phyloP scores from a whole-genome alignment of 2,113 vertebrate genomes.

The Alligator sinensis region DNA sequence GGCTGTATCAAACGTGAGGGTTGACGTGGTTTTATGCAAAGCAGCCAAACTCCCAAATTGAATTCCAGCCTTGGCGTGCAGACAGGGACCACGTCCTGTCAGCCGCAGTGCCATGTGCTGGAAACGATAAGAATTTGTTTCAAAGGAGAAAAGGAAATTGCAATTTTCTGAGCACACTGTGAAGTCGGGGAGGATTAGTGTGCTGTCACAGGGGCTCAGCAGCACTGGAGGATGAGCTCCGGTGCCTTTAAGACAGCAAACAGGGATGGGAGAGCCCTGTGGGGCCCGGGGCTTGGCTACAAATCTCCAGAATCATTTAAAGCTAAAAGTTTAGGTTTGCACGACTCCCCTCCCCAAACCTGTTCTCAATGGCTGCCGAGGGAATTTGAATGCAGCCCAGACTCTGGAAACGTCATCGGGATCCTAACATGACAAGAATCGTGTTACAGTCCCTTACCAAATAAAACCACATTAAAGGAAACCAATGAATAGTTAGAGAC shows the following conservation, averaged over 20 bases:
- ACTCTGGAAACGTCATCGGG: slow-evolving; percentile 14
- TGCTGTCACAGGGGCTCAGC: slow-evolving; percentile 13
- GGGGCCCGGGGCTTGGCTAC: background rate
- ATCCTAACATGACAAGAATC: background rate
- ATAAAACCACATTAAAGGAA: background rate
- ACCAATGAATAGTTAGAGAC: background rate
- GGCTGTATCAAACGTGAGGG: background rate
- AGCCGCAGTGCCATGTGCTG: slow-evolving; percentile 47
- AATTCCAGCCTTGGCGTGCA: slow-evolving; percentile 26
- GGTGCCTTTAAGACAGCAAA: background rate
- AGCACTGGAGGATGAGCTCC: background rate
- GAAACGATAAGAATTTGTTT: slow-evolving; percentile 60
- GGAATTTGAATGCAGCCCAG: background rate
- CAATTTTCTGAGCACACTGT: slow-evolving; percentile 34
- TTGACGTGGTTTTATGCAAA: background rate
- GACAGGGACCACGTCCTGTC: background rate
- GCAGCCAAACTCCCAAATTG: background rate
- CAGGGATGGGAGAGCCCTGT: background rate
- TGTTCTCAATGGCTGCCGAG: background rate
- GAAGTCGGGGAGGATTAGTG: slow-evolving; percentile 52
- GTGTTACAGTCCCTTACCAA: background rate
- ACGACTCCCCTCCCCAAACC: background rate
- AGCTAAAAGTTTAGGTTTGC: background rate
- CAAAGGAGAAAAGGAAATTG: slow-evolving; percentile 44
- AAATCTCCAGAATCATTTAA: slow-evolving; percentile 26